Evolutionary conservation across 1,140 invertebrate genomes (phyloP).

Genomic region (Drosophila micromelanica): DNA sequence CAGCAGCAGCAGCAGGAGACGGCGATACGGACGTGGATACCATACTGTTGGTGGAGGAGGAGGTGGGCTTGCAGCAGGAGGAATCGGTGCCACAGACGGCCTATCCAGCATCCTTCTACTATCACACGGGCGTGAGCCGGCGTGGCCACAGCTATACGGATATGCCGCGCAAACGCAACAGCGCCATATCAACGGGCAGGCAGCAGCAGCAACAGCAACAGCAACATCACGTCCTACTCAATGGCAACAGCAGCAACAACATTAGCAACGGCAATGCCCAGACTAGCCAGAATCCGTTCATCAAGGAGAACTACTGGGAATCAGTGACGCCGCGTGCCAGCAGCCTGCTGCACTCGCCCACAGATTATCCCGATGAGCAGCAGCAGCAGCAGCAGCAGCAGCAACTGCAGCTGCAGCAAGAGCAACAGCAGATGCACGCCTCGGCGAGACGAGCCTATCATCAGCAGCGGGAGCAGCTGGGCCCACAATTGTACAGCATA

Average conservation of each 20-base stretch:
- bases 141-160: slow-evolving; percentile 76
- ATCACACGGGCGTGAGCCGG: slow-evolving; percentile 57
- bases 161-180: slow-evolving; percentile 78
- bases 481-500: slow-evolving; percentile 57
- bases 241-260: slow-evolving; percentile 43
- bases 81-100: slow-evolving; percentile 44
- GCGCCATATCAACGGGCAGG: slow-evolving; percentile 34
- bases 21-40: slow-evolving; percentile 29
- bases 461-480: slow-evolving; percentile 57
- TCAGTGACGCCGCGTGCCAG: slow-evolving; percentile 59
- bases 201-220: slow-evolving; percentile 46
- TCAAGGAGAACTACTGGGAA: slow-evolving; percentile 83
- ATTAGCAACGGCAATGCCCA: slow-evolving; percentile 33
- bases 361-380: slow-evolving; percentile 59
- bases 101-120: slow-evolving; percentile 71
- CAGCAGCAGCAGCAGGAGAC: neutral
- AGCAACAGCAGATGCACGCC: slow-evolving; percentile 45
- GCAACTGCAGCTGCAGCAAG: slow-evolving; percentile 25
- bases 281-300: slow-evolving; percentile 74
- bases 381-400: slow-evolving; percentile 40
- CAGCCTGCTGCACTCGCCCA: slow-evolving; percentile 64
- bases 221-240: no score
- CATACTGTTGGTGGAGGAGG: slow-evolving; percentile 25
- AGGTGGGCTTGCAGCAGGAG: slow-evolving; percentile 14
- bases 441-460: slow-evolving; percentile 65